Conservation (phyloP, 1,140 invertebrate species). For the Ips typographus region DNA sequence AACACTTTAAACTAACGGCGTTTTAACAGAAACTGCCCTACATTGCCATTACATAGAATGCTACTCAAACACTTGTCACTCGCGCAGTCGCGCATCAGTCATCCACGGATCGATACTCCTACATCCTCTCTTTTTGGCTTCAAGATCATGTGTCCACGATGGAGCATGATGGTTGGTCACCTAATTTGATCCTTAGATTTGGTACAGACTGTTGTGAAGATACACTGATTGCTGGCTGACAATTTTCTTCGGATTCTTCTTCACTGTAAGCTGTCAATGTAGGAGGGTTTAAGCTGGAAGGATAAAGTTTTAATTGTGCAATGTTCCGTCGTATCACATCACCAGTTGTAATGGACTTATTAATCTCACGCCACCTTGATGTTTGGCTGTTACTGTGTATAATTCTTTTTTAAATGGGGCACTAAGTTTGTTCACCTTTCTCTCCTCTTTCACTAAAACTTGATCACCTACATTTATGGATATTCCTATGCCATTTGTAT, state of each 20-base stretch:
- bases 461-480: too few relatives aligned
- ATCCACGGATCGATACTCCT: too few relatives aligned
- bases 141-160: neutral
- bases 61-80: too few relatives aligned
- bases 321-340: neutral
- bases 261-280: neutral
- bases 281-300: neutral
- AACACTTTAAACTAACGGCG: too few relatives aligned
- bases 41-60: too few relatives aligned
- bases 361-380: too few relatives aligned
- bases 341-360: neutral
- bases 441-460: too few relatives aligned
- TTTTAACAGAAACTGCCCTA: too few relatives aligned
- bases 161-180: neutral
- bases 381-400: neutral
- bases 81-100: too few relatives aligned
- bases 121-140: neutral
- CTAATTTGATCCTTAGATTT: neutral
- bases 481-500: neutral
- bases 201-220: neutral
- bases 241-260: neutral
- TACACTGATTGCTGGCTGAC: neutral
- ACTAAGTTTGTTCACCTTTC: neutral
- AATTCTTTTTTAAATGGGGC: neutral
- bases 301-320: neutral